phyloP scores from a whole-genome alignment of 2,888 invertebrate genomes.

The Polia nebulosa region DNA sequence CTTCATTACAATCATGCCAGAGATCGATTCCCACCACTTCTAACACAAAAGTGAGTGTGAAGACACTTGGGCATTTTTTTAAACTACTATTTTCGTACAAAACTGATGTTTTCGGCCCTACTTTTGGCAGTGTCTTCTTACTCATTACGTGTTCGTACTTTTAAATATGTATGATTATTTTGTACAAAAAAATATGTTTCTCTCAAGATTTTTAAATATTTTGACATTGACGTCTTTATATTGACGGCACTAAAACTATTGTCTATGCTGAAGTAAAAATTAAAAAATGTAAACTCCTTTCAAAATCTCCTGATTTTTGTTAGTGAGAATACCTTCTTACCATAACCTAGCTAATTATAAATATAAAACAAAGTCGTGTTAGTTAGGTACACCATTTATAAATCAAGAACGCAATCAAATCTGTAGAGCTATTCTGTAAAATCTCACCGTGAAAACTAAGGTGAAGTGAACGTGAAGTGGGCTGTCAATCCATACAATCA shows the following conservation, averaged over 20 bases:
- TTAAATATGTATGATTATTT: slow-evolving; percentile 1
- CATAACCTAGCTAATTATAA: not conserved
- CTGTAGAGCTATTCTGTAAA: no score
- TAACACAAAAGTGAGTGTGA: slow-evolving; percentile 83
- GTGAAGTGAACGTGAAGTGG: no score
- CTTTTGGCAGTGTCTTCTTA: not conserved
- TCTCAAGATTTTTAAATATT: not conserved
- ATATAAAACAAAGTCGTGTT: no score
- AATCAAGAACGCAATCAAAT: no score
- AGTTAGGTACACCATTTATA: no score
- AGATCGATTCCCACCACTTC: slow-evolving; percentile 81
- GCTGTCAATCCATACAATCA: no score
- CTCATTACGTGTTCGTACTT: slow-evolving; percentile 52
- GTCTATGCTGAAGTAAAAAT: not conserved
- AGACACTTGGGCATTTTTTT: slow-evolving; percentile 79
- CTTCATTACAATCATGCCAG: slow-evolving; percentile 82
- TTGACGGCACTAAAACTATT: not conserved
- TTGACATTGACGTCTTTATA: slow-evolving; percentile 18
- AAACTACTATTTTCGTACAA: not conserved
- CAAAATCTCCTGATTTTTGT: no score
- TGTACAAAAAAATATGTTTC: not conserved
- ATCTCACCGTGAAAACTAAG: no score
- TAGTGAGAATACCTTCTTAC: not conserved
- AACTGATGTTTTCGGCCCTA: slow-evolving; percentile 68
- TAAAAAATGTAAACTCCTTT: not conserved